phyloP scores from a whole-genome alignment of 2,888 invertebrate genomes.

The Acanthococcus lagerstroemiae region DNA sequence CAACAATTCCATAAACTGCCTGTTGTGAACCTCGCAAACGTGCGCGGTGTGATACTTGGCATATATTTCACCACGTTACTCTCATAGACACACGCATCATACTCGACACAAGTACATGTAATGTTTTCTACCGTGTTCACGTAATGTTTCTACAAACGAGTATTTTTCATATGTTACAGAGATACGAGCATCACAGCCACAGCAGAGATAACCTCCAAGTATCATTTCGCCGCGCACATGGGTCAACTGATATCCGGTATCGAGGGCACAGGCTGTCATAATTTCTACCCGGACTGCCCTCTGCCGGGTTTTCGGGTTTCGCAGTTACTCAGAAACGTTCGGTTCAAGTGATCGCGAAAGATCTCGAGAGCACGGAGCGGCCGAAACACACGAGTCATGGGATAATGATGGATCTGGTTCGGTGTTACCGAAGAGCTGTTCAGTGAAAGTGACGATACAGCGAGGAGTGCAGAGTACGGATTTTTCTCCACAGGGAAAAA shows the following conservation, averaged over 20 bases:
- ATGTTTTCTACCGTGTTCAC: too few species aligned
- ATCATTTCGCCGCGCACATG: conserved; percentile 59
- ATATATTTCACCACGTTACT: too few species aligned
- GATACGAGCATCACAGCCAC: conserved; percentile 54
- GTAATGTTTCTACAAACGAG: too few species aligned
- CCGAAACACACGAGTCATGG: not conserved
- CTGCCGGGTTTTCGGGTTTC: conserved; percentile 53
- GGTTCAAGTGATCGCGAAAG: conserved; percentile 32
- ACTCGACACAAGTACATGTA: too few species aligned
- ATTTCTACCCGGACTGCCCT: conserved; percentile 56
- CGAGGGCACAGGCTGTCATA: conserved; percentile 56
- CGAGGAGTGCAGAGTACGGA: too few species aligned
- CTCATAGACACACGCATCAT: too few species aligned
- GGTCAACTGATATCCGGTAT: conserved; percentile 55
- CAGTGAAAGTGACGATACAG: too few species aligned
- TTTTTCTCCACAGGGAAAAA: too few species aligned
- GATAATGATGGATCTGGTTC: not conserved
- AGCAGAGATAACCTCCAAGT: conserved; percentile 53
- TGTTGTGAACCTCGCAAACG: too few species aligned
- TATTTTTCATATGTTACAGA: conserved; percentile 41
- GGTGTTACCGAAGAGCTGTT: not conserved
- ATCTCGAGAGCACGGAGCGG: not conserved
- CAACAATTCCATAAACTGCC: too few species aligned
- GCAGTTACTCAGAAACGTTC: conserved; percentile 52
- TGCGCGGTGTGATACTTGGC: too few species aligned